These are phyloP conservation scores for Archips crataeganus DNA, from an alignment of 2,888 invertebrate genomes.

Conservation along the genomic window DNA sequence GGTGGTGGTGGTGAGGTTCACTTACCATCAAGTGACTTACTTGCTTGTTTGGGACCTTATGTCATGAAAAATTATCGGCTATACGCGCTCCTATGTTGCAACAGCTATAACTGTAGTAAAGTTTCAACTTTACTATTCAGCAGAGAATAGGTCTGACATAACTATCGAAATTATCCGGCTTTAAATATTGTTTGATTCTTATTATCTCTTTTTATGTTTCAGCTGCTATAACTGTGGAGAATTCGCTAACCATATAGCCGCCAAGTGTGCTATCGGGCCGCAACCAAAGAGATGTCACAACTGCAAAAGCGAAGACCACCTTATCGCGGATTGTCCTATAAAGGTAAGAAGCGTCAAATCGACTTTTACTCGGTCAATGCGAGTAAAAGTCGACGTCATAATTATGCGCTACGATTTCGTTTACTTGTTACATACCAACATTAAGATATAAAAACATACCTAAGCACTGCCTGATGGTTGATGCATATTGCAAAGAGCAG, in stretches of 20 bases:
- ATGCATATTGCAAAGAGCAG: no score
- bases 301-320: conserved; percentile 95
- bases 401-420: no score
- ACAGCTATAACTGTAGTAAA: background rate
- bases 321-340: conserved; percentile 95
- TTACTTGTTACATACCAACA: no score
- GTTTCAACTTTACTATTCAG: background rate
- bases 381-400: background rate
- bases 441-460: no score
- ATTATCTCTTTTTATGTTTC: conserved; percentile 51
- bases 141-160: background rate
- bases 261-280: conserved; percentile 94
- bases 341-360: conserved; percentile 63
- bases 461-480: no score
- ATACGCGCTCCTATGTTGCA: background rate
- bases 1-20: no score
- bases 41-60: no score
- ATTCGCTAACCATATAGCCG: conserved; percentile 96
- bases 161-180: background rate
- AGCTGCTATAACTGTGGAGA: conserved; percentile 98
- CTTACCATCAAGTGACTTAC: no score
- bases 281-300: conserved; percentile 96
- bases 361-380: background rate
- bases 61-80: background rate
- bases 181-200: background rate